A percentile compares a stretch with the other conserved stretches of the same genome.
phyloP scores from a whole-genome alignment of 2,888 invertebrate species.

The Clostera curtula region DNA sequence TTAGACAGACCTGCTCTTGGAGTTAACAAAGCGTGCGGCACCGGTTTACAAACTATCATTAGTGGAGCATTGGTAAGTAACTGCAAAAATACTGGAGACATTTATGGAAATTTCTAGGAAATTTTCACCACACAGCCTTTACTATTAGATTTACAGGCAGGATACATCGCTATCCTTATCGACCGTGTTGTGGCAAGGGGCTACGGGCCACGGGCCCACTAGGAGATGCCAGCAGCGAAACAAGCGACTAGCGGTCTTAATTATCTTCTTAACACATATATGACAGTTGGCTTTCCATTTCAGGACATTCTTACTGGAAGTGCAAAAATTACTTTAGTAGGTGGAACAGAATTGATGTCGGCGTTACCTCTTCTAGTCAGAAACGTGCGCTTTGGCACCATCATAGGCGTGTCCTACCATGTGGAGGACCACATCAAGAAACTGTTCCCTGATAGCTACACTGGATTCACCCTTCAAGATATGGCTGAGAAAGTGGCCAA shows the following conservation, averaged over 20 bases:
- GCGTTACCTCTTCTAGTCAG: constrained; percentile 89
- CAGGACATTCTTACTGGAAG: constrained; percentile 89
- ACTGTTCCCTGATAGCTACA: constrained; percentile 81
- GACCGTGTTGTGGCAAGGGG: no score
- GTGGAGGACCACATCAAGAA: constrained; percentile 82
- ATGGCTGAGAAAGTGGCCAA: constrained; percentile 90
- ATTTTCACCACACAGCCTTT: no score
- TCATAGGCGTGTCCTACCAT: constrained; percentile 81
- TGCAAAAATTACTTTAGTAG: constrained; percentile 88
- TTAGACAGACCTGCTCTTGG: constrained; percentile 89
- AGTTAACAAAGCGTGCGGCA: constrained; percentile 95
- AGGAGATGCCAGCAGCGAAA: no score
- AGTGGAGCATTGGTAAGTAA: constrained; percentile 85
- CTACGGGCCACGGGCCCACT: no score
- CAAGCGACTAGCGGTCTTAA: no score
- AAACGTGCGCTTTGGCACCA: constrained; percentile 90
- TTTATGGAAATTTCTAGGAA: no score
- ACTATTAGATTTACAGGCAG: no score
- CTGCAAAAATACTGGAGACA: background rate
- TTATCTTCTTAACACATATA: no score
- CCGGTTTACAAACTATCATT: constrained; percentile 95
- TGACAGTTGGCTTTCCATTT: constrained; percentile 19
- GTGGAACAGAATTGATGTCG: constrained; percentile 97
- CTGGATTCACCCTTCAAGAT: constrained; percentile 90
- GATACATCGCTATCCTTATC: no score